These are phyloP conservation scores for Clarias batrachus DNA, from an alignment of 2,113 vertebrate genomes.

Conservation along the genomic window DNA sequence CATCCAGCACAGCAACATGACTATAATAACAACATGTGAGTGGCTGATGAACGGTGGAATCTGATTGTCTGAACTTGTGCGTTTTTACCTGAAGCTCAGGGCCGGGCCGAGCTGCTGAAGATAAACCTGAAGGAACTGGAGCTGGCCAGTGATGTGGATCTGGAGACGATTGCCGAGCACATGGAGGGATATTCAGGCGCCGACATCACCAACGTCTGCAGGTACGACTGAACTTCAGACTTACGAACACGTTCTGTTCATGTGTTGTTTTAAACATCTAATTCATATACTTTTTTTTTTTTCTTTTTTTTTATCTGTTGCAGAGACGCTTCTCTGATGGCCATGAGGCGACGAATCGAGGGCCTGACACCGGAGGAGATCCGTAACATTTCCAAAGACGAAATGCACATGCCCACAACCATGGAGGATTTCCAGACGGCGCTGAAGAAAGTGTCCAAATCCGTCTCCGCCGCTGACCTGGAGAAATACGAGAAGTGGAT, in stretches of 20 bases:
- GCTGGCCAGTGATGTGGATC: constrained; percentile 86
- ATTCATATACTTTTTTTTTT: no score
- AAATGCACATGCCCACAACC: constrained; percentile 99
- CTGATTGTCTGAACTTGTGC: not conserved
- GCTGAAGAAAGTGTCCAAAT: constrained; percentile 95
- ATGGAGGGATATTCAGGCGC: constrained; percentile 98
- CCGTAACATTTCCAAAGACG: constrained; percentile 90
- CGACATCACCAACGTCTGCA: constrained; percentile 98
- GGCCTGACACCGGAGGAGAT: constrained; percentile 96
- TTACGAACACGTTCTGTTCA: no score
- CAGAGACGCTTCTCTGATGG: constrained; percentile 97
- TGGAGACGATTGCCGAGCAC: constrained; percentile 89
- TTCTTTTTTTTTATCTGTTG: not conserved
- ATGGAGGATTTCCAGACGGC: constrained; percentile 97
- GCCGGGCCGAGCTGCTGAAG: constrained; percentile 88
- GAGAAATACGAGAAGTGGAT: constrained; percentile 98
- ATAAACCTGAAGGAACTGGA: constrained; percentile 95
- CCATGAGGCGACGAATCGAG: constrained; percentile 96
- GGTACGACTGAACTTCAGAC: constrained; percentile 68
- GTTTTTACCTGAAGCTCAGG: constrained; percentile 74
- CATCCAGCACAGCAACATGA: not conserved
- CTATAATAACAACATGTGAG: not conserved
- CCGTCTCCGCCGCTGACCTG: constrained; percentile 90
- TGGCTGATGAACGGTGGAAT: not conserved
- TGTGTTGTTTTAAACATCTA: no score